Percentiles rank a stretch among this genome's conserved stretches.
These are phyloP conservation scores for Nycticebus coucang DNA, from an alignment of 2,113 vertebrate genomes.

Conservation along the genomic window DNA sequence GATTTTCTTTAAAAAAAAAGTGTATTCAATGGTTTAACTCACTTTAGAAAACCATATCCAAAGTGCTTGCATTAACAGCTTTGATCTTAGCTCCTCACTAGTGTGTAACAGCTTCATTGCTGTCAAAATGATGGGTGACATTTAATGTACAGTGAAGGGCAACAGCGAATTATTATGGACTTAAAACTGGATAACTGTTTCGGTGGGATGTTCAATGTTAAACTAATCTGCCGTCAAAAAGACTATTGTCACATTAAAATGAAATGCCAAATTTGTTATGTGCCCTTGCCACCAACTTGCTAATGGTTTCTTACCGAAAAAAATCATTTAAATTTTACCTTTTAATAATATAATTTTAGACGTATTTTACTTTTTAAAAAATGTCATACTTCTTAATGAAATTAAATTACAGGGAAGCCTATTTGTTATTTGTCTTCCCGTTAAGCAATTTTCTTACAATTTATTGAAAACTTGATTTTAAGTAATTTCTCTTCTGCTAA, in stretches of 20 bases:
- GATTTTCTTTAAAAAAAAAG: slow-evolving; percentile 19
- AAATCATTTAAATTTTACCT: slow-evolving; percentile 39
- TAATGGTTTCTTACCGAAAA: slow-evolving; percentile 48
- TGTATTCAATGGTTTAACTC: slow-evolving; percentile 46
- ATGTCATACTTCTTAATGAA: neutral
- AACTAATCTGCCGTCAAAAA: slow-evolving; percentile 77
- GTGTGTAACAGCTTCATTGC: slow-evolving; percentile 66
- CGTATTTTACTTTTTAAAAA: neutral
- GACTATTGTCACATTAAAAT: slow-evolving; percentile 65
- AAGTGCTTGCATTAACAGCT: slow-evolving; percentile 63
- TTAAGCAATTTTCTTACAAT: slow-evolving; percentile 23
- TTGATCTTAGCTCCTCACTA: slow-evolving; percentile 58
- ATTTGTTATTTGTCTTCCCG: neutral
- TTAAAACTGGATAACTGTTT: slow-evolving; percentile 79
- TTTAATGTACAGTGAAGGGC: slow-evolving; percentile 77
- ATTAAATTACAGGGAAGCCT: neutral
- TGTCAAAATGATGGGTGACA: slow-evolving; percentile 79
- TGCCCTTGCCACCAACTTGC: slow-evolving; percentile 50
- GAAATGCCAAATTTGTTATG: slow-evolving; percentile 71
- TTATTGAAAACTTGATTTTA: neutral
- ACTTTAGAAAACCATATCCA: slow-evolving; percentile 55
- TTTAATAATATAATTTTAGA: slow-evolving; percentile 38
- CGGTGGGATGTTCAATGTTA: slow-evolving; percentile 74
- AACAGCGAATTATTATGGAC: slow-evolving; percentile 79
- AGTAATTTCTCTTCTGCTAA: neutral